Base-by-base conservation (phyloP, 92 coral and sea anemone species). In the Bergia puertoricense region DNA sequence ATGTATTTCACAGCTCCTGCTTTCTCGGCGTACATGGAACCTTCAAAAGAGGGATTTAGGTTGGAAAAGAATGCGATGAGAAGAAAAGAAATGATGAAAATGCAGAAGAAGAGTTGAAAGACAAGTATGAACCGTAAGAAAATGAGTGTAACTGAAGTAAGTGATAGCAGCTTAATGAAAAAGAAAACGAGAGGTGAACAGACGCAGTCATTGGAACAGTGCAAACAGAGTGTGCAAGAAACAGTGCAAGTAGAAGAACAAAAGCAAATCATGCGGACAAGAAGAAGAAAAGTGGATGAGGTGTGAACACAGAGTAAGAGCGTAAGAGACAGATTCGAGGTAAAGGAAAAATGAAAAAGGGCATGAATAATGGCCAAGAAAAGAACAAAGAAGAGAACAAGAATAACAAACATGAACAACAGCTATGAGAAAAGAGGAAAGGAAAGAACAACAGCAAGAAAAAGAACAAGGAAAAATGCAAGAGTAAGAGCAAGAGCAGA, bases 1-100 rank as follows among this genome's bases (percentile, higher is more conserved):
- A 95, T 81, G 91, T 95, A 95, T 94, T 90, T 93, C 11, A 93
- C 96, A 18, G 96, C 98, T 20, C 98, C 98, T 30, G 80, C 90
- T 54, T 89, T 90, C 56, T 95, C 92, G 11, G 96, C 98, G 83
- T 88, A 92, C 77, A 88, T 82, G 79, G 94, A 88, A 50, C 98
- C 98, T 84, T 80, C 6, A 80, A 80, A 15, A 14, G 22, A 80
- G n/a, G 62, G 68, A 13, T 38, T 46, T 46, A 80, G 54, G 5
- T 30, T 80, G 45, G 39, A 80, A 20, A 43, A 44, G 22, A 80
- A 36, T 36, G 62, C 9, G 43, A 65, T 23, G 40, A 80, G 20
- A 7, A 10, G 3, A 66, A 23, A 66, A 3, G 38, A 16, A 20
- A 0, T 20, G 75, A 20, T 7, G 18, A 5, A 81, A 62, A 65